Conservation (phyloP, 2,113 vertebrate species). For the Aphyosemion australe region DNA sequence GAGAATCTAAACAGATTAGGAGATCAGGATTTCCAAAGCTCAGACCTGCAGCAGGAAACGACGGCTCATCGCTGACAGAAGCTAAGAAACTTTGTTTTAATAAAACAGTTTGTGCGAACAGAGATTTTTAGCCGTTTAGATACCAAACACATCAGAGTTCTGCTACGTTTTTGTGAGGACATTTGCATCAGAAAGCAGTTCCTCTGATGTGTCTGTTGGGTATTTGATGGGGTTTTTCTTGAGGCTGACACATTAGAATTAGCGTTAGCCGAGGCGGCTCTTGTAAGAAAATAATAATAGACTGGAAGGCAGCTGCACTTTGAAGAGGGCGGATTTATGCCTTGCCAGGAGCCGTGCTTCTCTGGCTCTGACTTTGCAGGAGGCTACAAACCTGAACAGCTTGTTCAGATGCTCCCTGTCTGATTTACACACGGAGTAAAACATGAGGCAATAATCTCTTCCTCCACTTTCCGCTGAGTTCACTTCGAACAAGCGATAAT, state of each 20-base stretch:
- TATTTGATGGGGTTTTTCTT: background rate
- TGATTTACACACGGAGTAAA: background rate
- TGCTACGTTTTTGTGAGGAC: background rate
- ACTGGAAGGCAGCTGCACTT: background rate
- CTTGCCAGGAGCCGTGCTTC: background rate
- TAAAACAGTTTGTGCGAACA: background rate
- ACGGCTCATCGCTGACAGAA: no score
- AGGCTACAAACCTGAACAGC: background rate
- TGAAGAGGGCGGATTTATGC: background rate
- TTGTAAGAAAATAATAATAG: slow-evolving; percentile 6
- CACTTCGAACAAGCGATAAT: background rate
- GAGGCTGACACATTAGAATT: background rate
- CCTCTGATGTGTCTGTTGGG: background rate
- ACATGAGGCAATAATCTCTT: background rate
- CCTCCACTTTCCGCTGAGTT: background rate
- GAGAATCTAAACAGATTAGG: background rate
- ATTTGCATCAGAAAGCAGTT: background rate
- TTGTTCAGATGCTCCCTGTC: background rate
- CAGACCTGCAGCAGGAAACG: background rate
- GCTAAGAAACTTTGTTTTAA: no score
- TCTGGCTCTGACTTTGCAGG: background rate
- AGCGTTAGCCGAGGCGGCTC: background rate
- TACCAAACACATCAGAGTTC: background rate
- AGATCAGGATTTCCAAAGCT: background rate
- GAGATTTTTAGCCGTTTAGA: background rate